phyloP scores from a whole-genome alignment of 1,140 invertebrate species.

The Euwallacea similis region DNA sequence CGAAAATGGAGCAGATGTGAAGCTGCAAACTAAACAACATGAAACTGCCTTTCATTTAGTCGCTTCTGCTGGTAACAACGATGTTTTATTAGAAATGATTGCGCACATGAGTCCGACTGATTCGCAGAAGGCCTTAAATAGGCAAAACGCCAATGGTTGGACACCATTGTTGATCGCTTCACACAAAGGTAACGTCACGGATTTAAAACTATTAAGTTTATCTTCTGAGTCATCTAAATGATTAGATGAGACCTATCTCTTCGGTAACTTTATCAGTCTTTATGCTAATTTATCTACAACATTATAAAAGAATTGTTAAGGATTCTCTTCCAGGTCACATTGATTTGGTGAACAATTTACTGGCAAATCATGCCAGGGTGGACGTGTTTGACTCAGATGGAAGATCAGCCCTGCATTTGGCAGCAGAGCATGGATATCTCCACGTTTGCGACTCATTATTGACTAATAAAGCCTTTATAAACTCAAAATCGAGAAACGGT shows the following conservation, averaged over 20 bases:
- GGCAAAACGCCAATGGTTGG: conserved; percentile 90
- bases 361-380: conserved; percentile 91
- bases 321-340: conserved; percentile 64
- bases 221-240: background rate
- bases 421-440: conserved; percentile 89
- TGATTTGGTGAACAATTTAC: conserved; percentile 82
- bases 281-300: background rate
- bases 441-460: conserved; percentile 94
- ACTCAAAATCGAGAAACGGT: conserved; percentile 87
- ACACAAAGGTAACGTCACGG: conserved; percentile 57
- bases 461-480: conserved; percentile 97
- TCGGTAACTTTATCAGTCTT: background rate
- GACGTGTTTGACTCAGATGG: conserved; percentile 98
- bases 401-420: conserved; percentile 91
- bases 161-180: conserved; percentile 93
- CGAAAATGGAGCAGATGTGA: conserved; percentile 87
- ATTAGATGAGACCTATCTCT: too few species aligned
- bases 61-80: conserved; percentile 92
- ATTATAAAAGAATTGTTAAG: background rate
- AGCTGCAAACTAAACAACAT: conserved; percentile 79
- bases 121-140: conserved; percentile 90
- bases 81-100: conserved; percentile 91
- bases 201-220: too few species aligned
- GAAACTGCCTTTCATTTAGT: conserved; percentile 97
- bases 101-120: conserved; percentile 82